Evolutionary conservation across 1,140 invertebrate genomes (phyloP).

Genomic region (Adelges cooleyi): DNA sequence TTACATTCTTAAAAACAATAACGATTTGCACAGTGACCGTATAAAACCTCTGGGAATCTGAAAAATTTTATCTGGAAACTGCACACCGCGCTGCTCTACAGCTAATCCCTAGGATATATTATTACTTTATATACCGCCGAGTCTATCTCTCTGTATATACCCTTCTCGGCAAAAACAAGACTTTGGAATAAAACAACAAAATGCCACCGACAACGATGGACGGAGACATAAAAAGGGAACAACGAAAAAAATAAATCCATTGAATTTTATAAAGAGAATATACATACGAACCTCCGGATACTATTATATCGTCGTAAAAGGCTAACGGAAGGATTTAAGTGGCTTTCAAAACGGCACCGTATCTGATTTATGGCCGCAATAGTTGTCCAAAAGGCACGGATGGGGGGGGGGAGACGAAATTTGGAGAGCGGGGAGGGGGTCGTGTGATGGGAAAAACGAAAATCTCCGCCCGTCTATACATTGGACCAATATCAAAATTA

Average conservation of each 20-base stretch:
- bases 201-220: not conserved
- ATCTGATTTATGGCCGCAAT: conserved; percentile 12
- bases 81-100: not conserved
- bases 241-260: not conserved
- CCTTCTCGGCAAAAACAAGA: not conserved
- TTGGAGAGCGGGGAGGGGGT: not conserved
- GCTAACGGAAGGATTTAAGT: conserved; percentile 23
- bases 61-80: conserved; percentile 22
- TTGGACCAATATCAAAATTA: conserved; percentile 27
- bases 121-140: not conserved
- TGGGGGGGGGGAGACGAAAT: not conserved
- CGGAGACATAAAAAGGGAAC: not conserved
- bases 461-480: conserved; percentile 19
- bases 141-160: too few relatives aligned
- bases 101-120: not conserved
- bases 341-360: conserved; percentile 11
- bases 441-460: too few relatives aligned
- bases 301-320: conserved; percentile 25
- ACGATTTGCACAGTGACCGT: too few relatives aligned
- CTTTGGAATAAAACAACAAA: not conserved
- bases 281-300: not conserved
- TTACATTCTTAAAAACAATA: too few relatives aligned
- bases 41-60: not conserved
- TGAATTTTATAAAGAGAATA: conserved; percentile 2
- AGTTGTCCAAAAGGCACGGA: conserved; percentile 1